Evolutionary conservation across 2,888 invertebrate genomes (phyloP).

Genomic region (Lepidocyrtoides sp.): DNA sequence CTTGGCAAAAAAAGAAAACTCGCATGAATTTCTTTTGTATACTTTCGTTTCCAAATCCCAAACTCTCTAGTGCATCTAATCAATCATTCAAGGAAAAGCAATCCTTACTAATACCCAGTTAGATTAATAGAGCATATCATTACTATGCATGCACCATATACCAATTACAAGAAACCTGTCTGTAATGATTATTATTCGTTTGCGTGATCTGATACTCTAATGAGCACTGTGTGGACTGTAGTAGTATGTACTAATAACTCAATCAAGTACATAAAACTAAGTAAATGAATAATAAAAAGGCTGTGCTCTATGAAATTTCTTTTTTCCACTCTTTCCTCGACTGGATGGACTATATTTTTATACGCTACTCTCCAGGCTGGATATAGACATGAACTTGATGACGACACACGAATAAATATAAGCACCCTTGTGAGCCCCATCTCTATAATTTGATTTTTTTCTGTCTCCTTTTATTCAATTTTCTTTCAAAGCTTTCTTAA

Average conservation of each 20-base stretch:
- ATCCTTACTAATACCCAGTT: too few relatives aligned
- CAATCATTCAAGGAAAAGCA: too few relatives aligned
- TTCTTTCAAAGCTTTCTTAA: conserved; percentile 18
- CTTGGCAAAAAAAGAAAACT: too few relatives aligned
- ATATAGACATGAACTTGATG: conserved; percentile 58
- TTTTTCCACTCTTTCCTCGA: neutral
- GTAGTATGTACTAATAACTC: neutral
- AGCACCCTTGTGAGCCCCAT: conserved; percentile 71
- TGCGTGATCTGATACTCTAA: conserved; percentile 49
- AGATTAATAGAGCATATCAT: neutral
- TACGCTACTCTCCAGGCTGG: conserved; percentile 13
- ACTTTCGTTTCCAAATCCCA: too few relatives aligned
- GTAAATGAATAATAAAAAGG: neutral
- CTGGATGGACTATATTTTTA: neutral
- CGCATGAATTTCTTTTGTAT: too few relatives aligned
- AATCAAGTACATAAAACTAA: conserved; percentile 21
- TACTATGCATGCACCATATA: neutral
- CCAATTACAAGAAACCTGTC: neutral
- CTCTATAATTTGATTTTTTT: conserved; percentile 74
- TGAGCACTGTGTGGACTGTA: too few relatives aligned
- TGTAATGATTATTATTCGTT: conserved; percentile 19
- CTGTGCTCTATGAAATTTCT: neutral
- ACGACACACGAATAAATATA: conserved; percentile 54
- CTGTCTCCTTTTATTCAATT: conserved; percentile 39
- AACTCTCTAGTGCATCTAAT: too few relatives aligned